phyloP scores from a whole-genome alignment of 2,888 invertebrate genomes.

The Lepetodrilus schrolli region DNA sequence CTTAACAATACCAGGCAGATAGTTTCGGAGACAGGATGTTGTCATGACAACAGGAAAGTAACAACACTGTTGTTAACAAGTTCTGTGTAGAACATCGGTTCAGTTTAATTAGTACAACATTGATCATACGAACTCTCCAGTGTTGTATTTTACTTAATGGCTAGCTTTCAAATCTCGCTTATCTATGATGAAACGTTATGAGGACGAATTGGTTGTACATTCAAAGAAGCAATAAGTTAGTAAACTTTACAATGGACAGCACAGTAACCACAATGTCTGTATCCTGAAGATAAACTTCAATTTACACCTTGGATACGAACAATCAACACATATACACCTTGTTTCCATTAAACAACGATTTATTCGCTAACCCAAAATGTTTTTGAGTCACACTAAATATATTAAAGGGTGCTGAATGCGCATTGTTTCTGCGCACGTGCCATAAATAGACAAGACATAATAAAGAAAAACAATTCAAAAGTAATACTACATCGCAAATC shows the following conservation, averaged over 20 bases:
- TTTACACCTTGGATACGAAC: background rate
- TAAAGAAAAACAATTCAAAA: conserved; percentile 23
- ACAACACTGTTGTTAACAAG: too few relatives aligned
- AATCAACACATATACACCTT: background rate
- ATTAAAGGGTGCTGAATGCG: conserved; percentile 18
- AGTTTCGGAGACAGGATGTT: background rate
- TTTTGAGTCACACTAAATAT: conserved; percentile 29
- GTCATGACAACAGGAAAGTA: background rate
- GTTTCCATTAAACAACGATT: conserved; percentile 29
- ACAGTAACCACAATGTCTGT: background rate
- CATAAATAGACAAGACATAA: conserved; percentile 28
- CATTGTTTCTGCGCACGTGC: conserved; percentile 12
- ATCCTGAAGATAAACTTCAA: background rate
- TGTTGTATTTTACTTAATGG: too few relatives aligned
- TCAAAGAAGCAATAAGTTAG: too few relatives aligned
- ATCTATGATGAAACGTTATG: too few relatives aligned
- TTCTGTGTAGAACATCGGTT: too few relatives aligned
- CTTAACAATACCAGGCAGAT: background rate
- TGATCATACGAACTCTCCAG: too few relatives aligned
- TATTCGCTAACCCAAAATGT: conserved; percentile 26
- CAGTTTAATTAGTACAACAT: too few relatives aligned
- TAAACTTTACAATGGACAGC: too few relatives aligned
- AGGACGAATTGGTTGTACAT: too few relatives aligned
- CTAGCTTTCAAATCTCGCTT: too few relatives aligned
- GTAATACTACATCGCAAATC: conserved; percentile 19